Base-by-base conservation (phyloP, 1,140 invertebrate species). In the Philotrypesis tridentata region DNA sequence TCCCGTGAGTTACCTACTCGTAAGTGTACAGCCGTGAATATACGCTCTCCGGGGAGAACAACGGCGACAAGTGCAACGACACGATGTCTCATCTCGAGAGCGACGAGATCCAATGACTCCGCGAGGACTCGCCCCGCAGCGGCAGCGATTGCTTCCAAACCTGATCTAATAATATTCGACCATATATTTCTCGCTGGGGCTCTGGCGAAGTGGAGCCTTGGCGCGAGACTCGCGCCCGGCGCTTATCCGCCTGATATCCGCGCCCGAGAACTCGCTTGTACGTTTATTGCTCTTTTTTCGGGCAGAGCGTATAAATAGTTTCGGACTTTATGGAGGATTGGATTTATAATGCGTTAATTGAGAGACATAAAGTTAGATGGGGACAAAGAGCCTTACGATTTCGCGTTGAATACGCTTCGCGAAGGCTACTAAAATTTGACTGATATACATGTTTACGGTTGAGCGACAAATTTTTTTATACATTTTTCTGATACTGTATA, bases 141-240 rank as follows among this genome's bases (percentile, higher is more conserved):
- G 70, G 40, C 61, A 27, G 40, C 29, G 68, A 72, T 79, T 72
- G 55, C 70, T 79, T 79, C 55, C 68, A 79, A 79, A 86, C 79
- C 84, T 85, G 86, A 87, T 88, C 87, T 88, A 88, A 88, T 88
- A 88, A 88, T 88, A 88, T 88, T 87, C 86, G 83, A 83, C 83
- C 84, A 87, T 87, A 88, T 87, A 86, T 88, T 85, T 87, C 82
- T 82, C 77, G 85, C 43, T 70, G 25, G 60, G 25, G 85, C 82
- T 82, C 85, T 74, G 73, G 40, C 40, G 12, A 14, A 43, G 40
- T 1, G 40, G 40, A 79, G 74, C 74, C 76, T 88, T 87, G 85
- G 84, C 82, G 79, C 82, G 80, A 86, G 84, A 77, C 9, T 37
- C 9, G 79, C 48, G 27, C 76, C 9, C 9, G 3, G 79, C 48